These are phyloP conservation scores for Pyrrhia umbra DNA, from an alignment of 2,888 invertebrate genomes.

Conservation along the genomic window DNA sequence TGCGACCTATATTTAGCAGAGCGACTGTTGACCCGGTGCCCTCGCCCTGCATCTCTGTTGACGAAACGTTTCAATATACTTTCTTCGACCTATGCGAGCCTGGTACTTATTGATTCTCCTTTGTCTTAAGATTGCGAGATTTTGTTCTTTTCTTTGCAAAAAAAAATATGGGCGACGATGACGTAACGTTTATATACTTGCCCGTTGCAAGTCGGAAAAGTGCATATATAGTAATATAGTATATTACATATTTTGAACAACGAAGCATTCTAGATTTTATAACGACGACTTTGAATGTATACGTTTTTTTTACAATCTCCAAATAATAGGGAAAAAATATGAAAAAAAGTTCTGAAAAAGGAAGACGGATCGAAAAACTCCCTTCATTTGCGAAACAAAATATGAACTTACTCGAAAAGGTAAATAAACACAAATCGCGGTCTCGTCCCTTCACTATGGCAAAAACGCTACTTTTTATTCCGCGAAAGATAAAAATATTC, in stretches of 20 bases:
- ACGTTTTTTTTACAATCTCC: background rate
- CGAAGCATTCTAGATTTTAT: background rate
- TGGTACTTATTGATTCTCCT: conserved; percentile 58
- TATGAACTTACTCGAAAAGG: background rate
- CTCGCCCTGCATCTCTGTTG: conserved; percentile 67
- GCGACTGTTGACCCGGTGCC: conserved; percentile 71
- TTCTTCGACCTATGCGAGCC: conserved; percentile 62
- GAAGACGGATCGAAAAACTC: background rate
- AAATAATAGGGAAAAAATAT: background rate
- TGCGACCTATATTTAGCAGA: conserved; percentile 73
- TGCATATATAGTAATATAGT: no score
- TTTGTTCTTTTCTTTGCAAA: conserved; percentile 21
- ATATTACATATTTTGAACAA: background rate
- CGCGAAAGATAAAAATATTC: conserved; percentile 21
- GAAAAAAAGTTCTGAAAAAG: background rate
- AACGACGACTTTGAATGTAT: background rate
- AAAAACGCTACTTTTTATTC: conserved; percentile 6
- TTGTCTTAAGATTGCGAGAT: conserved; percentile 24
- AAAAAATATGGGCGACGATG: conserved; percentile 3
- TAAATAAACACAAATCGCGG: background rate
- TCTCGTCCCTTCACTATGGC: background rate
- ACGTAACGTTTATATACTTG: conserved; percentile 2
- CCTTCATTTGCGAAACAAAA: background rate
- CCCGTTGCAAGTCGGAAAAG: background rate
- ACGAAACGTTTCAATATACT: conserved; percentile 63